Percentiles rank a stretch among this genome's conserved stretches.
phyloP scores from a whole-genome alignment of 2,888 invertebrate species.

The Drosophila pseudotakahashii region DNA sequence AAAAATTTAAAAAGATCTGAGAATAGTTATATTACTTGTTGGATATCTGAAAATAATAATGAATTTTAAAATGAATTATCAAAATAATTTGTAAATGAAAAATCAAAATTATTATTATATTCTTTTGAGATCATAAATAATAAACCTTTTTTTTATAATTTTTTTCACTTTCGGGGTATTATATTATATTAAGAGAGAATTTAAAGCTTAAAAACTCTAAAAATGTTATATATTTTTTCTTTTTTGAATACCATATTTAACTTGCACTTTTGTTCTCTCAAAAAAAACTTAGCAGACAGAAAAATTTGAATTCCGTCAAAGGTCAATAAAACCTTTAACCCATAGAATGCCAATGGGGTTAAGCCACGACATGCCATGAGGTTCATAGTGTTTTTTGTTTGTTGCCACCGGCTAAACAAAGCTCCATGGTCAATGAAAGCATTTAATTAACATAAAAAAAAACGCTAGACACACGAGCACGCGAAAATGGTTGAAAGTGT shows the following conservation, averaged over 20 bases:
- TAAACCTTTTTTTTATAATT: too few relatives aligned
- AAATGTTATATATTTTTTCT: neutral
- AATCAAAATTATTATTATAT: too few relatives aligned
- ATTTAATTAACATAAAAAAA: slow-evolving; percentile 74
- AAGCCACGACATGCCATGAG: slow-evolving; percentile 39
- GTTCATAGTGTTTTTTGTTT: slow-evolving; percentile 14
- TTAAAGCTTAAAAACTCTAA: too few relatives aligned
- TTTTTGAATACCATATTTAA: slow-evolving; percentile 2
- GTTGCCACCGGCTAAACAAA: slow-evolving; percentile 41
- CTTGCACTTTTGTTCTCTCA: slow-evolving; percentile 58
- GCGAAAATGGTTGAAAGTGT: slow-evolving; percentile 52
- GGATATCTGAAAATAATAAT: too few relatives aligned
- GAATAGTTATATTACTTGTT: neutral
- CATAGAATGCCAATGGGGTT: slow-evolving; percentile 28
- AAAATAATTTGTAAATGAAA: too few relatives aligned
- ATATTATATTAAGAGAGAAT: too few relatives aligned
- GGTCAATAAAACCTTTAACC: slow-evolving; percentile 74
- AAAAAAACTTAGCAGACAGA: slow-evolving; percentile 34
- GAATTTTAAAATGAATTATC: too few relatives aligned
- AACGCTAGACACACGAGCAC: slow-evolving; percentile 45
- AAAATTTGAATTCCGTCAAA: slow-evolving; percentile 43
- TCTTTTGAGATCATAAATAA: too few relatives aligned
- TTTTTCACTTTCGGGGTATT: too few relatives aligned
- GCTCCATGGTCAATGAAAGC: slow-evolving; percentile 80
- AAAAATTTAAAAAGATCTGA: neutral